These are phyloP conservation scores for Gasterosteus aculeatus DNA, from an alignment of 2,113 vertebrate genomes.

Conservation along the genomic window DNA sequence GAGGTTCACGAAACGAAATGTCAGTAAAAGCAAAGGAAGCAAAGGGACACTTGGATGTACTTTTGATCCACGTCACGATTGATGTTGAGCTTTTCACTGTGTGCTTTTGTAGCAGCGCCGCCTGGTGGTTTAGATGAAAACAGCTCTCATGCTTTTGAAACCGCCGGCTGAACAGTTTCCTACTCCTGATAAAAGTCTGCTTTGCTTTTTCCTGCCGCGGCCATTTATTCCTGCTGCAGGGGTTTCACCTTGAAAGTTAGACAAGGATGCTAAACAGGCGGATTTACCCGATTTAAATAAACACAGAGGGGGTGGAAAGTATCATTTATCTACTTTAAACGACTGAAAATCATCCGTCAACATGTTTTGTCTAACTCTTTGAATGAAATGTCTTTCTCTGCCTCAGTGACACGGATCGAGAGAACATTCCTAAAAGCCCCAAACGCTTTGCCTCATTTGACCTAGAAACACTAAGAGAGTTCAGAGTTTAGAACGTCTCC, in stretches of 20 bases:
- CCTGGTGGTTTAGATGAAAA: slow-evolving; percentile 30
- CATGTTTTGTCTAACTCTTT: not conserved
- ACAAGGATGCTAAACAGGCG: not conserved
- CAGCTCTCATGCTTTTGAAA: not conserved
- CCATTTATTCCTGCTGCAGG: not conserved
- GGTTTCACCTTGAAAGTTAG: not conserved
- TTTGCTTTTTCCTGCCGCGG: slow-evolving; percentile 11
- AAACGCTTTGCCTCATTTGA: not conserved
- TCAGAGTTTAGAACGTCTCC: too few relatives aligned
- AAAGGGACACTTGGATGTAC: not conserved
- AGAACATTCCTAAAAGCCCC: not conserved
- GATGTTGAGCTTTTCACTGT: not conserved
- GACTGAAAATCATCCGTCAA: not conserved
- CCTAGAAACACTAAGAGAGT: not conserved
- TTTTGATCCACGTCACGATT: not conserved
- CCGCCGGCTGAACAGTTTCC: not conserved
- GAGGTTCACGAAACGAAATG: not conserved
- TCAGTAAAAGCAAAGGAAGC: not conserved
- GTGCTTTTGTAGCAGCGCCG: slow-evolving; percentile 23
- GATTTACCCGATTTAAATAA: not conserved
- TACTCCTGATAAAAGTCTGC: not conserved
- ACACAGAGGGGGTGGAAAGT: not conserved
- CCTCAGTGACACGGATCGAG: not conserved
- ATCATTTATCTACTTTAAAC: not conserved
- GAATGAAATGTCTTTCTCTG: not conserved